Evolutionary conservation across 2,888 invertebrate species (phyloP), one percentile per base, ranked within the genome.

Genomic region (Brenthis ino): DNA sequence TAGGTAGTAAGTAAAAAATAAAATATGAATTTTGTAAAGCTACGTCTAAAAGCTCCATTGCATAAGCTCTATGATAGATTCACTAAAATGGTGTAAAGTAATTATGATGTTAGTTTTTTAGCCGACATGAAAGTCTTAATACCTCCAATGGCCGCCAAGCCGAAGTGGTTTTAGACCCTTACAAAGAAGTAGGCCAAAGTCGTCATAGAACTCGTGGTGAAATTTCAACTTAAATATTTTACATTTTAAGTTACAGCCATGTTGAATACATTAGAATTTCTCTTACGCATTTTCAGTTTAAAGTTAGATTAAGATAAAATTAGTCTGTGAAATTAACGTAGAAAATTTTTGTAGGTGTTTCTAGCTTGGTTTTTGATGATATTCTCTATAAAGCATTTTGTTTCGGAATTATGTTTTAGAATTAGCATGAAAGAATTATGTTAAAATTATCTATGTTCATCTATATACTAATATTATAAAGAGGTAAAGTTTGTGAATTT

Each of bases 211-310:
- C 71, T 72, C 72, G 73, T 69, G 63, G 72, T 57, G 72, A 73
- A 72, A 76, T 74, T 77, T 69, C 72, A 72, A 69, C 71, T 72
- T 71, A 75, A 75, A 77, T 74, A 76, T 77, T 74, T 76, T 68
- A 75, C 77, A 78, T 77, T 74, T 77, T 79, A 67, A 67, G 47
- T 69, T 67, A 64, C 50, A 56, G 68, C 64, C 60, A 63, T 50
- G 67, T 70, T 69, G 68, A 67, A 68, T 70, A 69, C 67, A 70
- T 70, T 64, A 72, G 68, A 70, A 64, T 68, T 67, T 71, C 67
- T 69, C 66, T 61, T 70, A 72, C 71, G 71, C 72, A 70, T 70
- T 72, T 72, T 61, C 68, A 54, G 66, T 68, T 64, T 68, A 70
- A 70, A 64, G 54, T 70, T 68, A 72, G 64, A 72, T 72, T 68